Conservation (phyloP, 2,113 vertebrate genomes). For the Takifugu bimaculatus region DNA sequence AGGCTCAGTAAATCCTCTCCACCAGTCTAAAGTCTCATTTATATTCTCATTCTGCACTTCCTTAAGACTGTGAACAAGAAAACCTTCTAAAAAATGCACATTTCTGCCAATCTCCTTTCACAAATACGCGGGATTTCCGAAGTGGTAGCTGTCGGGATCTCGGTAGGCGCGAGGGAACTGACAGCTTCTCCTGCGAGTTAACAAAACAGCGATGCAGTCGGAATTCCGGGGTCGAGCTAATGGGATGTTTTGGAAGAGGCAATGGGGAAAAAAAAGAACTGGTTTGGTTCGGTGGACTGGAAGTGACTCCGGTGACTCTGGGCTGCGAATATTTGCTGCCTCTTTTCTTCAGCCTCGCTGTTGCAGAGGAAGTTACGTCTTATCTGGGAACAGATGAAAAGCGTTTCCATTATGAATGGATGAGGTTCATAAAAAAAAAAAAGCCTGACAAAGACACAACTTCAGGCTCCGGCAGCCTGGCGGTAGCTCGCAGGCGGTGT, state of each 20-base stretch:
- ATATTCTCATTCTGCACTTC: not conserved
- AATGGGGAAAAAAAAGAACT: not conserved
- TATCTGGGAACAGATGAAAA: not conserved
- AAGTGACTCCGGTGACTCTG: no score
- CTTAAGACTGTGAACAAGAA: not conserved
- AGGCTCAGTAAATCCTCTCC: not conserved
- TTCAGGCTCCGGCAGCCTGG: not conserved
- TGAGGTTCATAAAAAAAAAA: not conserved
- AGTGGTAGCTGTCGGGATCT: slow-evolving; percentile 7
- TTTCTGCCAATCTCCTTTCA: slow-evolving; percentile 10
- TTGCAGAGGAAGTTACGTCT: not conserved
- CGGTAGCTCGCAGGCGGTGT: not conserved
- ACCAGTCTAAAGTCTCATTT: not conserved
- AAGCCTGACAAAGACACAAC: not conserved
- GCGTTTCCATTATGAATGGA: not conserved
- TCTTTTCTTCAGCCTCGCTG: not conserved
- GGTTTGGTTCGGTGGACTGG: no score
- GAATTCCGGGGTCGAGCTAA: slow-evolving; percentile 31
- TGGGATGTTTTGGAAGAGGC: slow-evolving; percentile 27
- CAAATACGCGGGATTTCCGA: not conserved
- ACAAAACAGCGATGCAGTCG: slow-evolving; percentile 17
- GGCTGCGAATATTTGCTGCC: no score
- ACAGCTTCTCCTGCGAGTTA: slow-evolving; percentile 20
- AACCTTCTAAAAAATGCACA: slow-evolving; percentile 4
- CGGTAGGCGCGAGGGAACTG: not conserved